Percentiles rank a stretch among this genome's conserved stretches.
Evolutionary conservation across 2,888 invertebrate species (phyloP).

Genomic region (Abscondita cerata): DNA sequence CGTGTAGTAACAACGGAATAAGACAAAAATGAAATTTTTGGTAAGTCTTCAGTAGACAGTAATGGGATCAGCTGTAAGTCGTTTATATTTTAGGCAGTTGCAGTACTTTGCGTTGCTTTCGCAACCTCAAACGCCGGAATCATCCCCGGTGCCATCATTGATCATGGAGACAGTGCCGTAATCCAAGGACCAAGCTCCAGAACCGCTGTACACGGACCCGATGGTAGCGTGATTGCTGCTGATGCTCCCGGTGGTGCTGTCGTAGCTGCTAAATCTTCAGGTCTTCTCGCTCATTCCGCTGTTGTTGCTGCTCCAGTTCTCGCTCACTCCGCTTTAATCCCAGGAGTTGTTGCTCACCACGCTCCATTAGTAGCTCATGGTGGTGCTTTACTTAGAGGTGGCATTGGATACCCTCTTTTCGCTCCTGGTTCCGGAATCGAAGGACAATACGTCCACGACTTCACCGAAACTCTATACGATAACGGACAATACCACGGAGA

Average conservation of each 20-base stretch:
- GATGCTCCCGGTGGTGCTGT: slow-evolving; percentile 43
- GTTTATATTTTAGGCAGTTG: slow-evolving; percentile 25
- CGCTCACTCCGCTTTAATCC: slow-evolving; percentile 15
- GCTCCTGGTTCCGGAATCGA: slow-evolving; percentile 43
- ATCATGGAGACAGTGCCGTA: slow-evolving; percentile 40
- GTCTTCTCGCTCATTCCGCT: slow-evolving; percentile 13
- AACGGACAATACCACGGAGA: slow-evolving; percentile 52
- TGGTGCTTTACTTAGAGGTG: slow-evolving; percentile 11
- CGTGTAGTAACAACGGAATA: slow-evolving; percentile 13
- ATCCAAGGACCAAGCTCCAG: slow-evolving; percentile 44
- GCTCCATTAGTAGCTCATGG: not conserved
- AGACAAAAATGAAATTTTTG: slow-evolving; percentile 16
- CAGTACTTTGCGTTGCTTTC: slow-evolving; percentile 33
- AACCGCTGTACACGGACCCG: slow-evolving; percentile 44
- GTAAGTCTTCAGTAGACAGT: slow-evolving; percentile 8
- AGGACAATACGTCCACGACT: slow-evolving; percentile 45
- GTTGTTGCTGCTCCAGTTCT: slow-evolving; percentile 9
- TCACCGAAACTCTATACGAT: slow-evolving; percentile 49
- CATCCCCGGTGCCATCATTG: slow-evolving; percentile 38
- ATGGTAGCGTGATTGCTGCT: slow-evolving; percentile 44
- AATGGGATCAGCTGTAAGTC: not conserved
- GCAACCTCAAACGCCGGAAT: slow-evolving; percentile 40
- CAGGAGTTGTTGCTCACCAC: not conserved
- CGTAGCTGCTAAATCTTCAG: slow-evolving; percentile 37
- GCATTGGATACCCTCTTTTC: slow-evolving; percentile 38